phyloP scores from a whole-genome alignment of 2,888 invertebrate species.

The Eupeodes latifasciatus region DNA sequence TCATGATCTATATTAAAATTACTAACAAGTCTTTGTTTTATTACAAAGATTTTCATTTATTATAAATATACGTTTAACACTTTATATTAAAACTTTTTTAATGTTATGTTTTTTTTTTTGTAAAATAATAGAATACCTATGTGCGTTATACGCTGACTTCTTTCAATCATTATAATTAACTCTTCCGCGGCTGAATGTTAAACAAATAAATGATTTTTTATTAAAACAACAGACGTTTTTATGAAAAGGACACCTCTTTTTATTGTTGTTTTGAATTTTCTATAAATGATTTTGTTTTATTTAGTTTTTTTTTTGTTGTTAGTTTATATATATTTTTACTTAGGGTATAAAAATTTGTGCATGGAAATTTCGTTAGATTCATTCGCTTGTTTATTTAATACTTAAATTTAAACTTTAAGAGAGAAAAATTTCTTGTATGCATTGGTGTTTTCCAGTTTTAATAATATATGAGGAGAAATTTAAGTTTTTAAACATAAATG shows the following conservation, averaged over 20 bases:
- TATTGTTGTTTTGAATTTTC: slow-evolving; percentile 60
- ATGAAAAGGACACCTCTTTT: slow-evolving; percentile 66
- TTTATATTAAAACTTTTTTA: slow-evolving; percentile 62
- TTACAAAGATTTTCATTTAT: slow-evolving; percentile 49
- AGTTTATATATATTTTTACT: slow-evolving; percentile 64
- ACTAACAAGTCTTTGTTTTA: slow-evolving; percentile 52
- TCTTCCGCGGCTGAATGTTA: slow-evolving; percentile 47
- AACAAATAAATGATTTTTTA: slow-evolving; percentile 64
- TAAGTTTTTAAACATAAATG: slow-evolving; percentile 27
- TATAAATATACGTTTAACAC: slow-evolving; percentile 68
- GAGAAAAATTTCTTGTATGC: slow-evolving; percentile 71
- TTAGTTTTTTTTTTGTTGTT: slow-evolving; percentile 3
- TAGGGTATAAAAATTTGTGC: slow-evolving; percentile 77
- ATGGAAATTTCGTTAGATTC: slow-evolving; percentile 76
- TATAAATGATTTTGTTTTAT: slow-evolving; percentile 2
- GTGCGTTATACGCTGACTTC: slow-evolving; percentile 79
- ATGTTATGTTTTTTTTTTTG: slow-evolving; percentile 46
- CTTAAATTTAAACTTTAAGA: slow-evolving; percentile 68
- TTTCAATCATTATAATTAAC: slow-evolving; percentile 46
- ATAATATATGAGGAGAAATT: slow-evolving; percentile 72
- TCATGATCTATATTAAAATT: slow-evolving; percentile 56
- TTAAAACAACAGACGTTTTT: slow-evolving; percentile 73
- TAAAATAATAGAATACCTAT: slow-evolving; percentile 78
- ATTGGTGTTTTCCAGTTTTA: slow-evolving; percentile 73
- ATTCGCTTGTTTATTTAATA: slow-evolving; percentile 66